Evolutionary conservation across 2,113 vertebrate species (phyloP), one percentile per base, ranked within the genome.

Genomic region (Cinclus mexicanus): DNA sequence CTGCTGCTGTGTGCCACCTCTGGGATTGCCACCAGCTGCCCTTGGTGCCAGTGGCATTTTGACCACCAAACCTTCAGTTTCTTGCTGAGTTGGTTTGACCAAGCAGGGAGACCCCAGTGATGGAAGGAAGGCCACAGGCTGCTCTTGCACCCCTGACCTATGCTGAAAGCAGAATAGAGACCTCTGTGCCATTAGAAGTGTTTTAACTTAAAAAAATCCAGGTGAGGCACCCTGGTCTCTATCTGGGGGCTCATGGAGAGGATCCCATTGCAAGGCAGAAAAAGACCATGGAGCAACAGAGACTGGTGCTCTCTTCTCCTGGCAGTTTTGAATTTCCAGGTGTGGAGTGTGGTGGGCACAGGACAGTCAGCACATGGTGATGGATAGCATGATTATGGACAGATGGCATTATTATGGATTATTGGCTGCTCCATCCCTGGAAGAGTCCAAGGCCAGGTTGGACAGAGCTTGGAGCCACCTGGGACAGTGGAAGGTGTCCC

Each of bases 301-400:
- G 25, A 56, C 8, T 26, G n/a, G 28, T 1, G 6, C 7, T 75
- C 4, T 24, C 18, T 80, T 70, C 12, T 67, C 21, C 37, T 55
- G 19, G 4, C 8, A 74, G 16, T 28, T 55, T 72, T 82, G 64
- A 81, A 39, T 6, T 68, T 81, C 29, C 64, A 72, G 11, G n/a
- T 63, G 29, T 35, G 37, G 12, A 52, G 11, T 0, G 1, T 44
- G 53, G n/a, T 72, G 59, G n/a, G 53, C 64, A 63, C 1, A 5
- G 16, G 52, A n/a, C 61, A 78, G 53, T 17, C 37, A 77, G 52
- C 5, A 61, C n/a, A 10, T 5, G 31, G 42, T 39, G n/a, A 39
- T 35, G 1, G 3, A 21, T 3, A 57, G 6, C 8, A 3, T 21
- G 41, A 42, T 23, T 55, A 49, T 53, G 23, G 55, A 46, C 24